A percentile compares a stretch with the other conserved stretches of the same genome.
Conservation (phyloP, 2,888 invertebrate genomes). For the Folsomia candida region DNA sequence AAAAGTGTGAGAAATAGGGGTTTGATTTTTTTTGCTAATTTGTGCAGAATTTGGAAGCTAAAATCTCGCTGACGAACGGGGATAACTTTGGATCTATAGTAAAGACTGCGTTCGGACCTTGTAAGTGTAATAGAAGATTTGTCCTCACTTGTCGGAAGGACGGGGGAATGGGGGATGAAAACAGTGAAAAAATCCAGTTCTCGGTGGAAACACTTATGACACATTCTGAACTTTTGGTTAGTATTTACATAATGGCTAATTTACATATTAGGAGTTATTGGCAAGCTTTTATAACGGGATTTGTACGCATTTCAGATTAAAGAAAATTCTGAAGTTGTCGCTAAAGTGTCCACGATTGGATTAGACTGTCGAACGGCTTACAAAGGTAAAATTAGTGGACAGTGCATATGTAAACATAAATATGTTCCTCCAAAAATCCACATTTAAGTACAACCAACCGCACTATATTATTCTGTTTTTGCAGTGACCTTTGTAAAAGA, state of each 20-base stretch:
- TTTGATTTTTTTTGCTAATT: background rate
- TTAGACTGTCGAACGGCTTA: slow-evolving; percentile 24
- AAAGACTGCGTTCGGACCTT: slow-evolving; percentile 43
- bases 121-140: slow-evolving; percentile 41
- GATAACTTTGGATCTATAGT: slow-evolving; percentile 38
- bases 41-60: slow-evolving; percentile 38
- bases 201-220: slow-evolving; percentile 40
- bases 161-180: background rate
- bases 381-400: no score
- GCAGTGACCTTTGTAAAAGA: slow-evolving; percentile 39
- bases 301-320: slow-evolving; percentile 28
- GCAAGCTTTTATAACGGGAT: no score
- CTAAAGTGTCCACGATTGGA: slow-evolving; percentile 34
- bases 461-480: no score
- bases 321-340: slow-evolving; percentile 38
- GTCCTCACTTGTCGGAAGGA: slow-evolving; percentile 32
- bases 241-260: no score
- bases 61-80: slow-evolving; percentile 34
- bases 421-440: no score
- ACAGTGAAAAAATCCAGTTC: slow-evolving; percentile 40
- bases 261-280: no score
- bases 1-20: background rate
- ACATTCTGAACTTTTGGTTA: slow-evolving; percentile 39
- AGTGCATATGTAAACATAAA: no score
- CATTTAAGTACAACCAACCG: no score